These are phyloP conservation scores for Drosophila busckii DNA, from an alignment of 1,140 invertebrate species.

Conservation along the genomic window DNA sequence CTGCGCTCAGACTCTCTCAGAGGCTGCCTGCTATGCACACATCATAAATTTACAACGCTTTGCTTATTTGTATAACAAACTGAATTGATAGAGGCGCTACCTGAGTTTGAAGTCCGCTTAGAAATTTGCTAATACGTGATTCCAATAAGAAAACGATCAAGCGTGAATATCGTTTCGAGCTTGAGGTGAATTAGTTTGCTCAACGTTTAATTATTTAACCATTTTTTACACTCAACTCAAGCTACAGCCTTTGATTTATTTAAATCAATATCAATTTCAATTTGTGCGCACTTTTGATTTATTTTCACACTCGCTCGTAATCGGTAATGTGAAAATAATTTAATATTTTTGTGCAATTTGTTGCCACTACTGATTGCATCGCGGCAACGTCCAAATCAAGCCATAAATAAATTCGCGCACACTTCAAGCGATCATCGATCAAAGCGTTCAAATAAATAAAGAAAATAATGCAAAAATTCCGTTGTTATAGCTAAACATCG, in stretches of 20 bases:
- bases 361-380: constrained; percentile 56
- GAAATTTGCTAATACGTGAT: background rate
- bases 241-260: constrained; percentile 1
- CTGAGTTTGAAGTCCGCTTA: constrained; percentile 18
- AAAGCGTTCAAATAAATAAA: constrained; percentile 33
- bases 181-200: background rate
- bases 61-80: constrained; percentile 5
- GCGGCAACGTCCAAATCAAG: constrained; percentile 45
- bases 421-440: constrained; percentile 76
- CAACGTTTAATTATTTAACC: background rate
- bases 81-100: constrained; percentile 31
- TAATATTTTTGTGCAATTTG: constrained; percentile 29
- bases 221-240: background rate
- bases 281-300: constrained; percentile 53
- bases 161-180: background rate
- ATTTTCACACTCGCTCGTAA: constrained; percentile 20
- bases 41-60: background rate
- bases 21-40: constrained; percentile 20
- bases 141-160: constrained; percentile 50
- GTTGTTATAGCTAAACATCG: constrained; percentile 75
- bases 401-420: constrained; percentile 74
- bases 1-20: background rate
- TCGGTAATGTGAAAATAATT: constrained; percentile 47
- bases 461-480: constrained; percentile 57
- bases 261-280: constrained; percentile 36